Evolutionary conservation across 1,140 invertebrate genomes (phyloP).

Genomic region (Saxidomus purpurata): DNA sequence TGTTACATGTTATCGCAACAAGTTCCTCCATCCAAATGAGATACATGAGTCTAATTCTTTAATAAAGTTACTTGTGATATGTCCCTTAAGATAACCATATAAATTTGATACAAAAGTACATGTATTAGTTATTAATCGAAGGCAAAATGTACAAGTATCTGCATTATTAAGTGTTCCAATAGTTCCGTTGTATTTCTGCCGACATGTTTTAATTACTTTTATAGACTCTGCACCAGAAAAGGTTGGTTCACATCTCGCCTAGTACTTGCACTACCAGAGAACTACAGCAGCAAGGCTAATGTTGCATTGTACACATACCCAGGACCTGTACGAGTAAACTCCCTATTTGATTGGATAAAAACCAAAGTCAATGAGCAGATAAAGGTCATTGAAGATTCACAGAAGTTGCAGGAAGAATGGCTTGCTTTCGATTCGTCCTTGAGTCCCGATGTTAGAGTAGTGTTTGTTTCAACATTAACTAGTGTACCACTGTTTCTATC

Average conservation of each 20-base stretch:
- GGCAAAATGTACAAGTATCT: too few species aligned
- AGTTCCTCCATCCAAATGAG: too few species aligned
- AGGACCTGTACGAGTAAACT: constrained; percentile 80
- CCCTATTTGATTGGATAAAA: constrained; percentile 87
- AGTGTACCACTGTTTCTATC: constrained; percentile 87
- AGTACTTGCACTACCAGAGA: constrained; percentile 87
- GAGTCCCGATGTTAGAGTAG: constrained; percentile 84
- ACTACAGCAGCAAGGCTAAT: constrained; percentile 87
- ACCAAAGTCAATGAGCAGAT: constrained; percentile 86
- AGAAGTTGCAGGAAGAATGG: constrained; percentile 82
- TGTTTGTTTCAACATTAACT: constrained; percentile 86
- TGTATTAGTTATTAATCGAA: too few species aligned
- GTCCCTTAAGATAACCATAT: too few species aligned
- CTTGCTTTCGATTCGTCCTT: constrained; percentile 72
- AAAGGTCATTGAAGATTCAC: constrained; percentile 79
- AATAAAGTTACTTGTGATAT: too few species aligned
- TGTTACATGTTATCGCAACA: too few species aligned
- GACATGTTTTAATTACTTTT: constrained; percentile 59
- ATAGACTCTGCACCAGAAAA: constrained; percentile 87
- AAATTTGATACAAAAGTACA: too few species aligned
- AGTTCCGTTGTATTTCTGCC: too few species aligned
- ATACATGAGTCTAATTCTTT: too few species aligned
- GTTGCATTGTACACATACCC: constrained; percentile 86
- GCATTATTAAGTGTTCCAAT: too few species aligned
- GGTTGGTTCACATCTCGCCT: constrained; percentile 86